Evolutionary conservation across 2,113 vertebrate species (phyloP).

Genomic region (Ophthalmolycus amberensis): DNA sequence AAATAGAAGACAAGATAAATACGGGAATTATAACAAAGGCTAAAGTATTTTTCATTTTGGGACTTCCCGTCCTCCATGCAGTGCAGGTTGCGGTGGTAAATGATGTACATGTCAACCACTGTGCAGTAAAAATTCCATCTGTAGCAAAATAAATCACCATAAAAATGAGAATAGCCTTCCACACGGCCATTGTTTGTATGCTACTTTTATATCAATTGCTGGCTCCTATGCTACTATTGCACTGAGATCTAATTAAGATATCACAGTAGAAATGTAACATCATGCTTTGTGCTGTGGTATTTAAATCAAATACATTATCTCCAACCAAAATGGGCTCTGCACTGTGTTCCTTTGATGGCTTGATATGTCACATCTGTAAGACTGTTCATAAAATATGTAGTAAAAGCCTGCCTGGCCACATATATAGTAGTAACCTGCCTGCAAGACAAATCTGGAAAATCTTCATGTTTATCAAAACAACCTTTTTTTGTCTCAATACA

Average conservation of each 20-base stretch:
- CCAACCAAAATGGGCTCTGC: conserved; percentile 10
- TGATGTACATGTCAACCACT: background rate
- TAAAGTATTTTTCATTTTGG: background rate
- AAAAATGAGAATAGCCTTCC: conserved; percentile 14
- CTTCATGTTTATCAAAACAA: background rate
- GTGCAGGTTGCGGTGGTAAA: background rate
- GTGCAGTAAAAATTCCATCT: conserved; percentile 4
- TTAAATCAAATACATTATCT: conserved; percentile 34
- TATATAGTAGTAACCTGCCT: background rate
- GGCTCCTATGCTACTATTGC: background rate
- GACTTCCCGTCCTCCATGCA: background rate
- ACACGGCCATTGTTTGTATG: background rate
- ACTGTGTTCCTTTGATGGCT: conserved; percentile 15
- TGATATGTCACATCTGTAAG: conserved; percentile 18
- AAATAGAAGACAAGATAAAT: background rate
- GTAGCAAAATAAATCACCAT: conserved; percentile 8
- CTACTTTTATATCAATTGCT: conserved; percentile 24
- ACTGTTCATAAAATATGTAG: background rate
- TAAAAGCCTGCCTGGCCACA: background rate
- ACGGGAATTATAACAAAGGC: background rate
- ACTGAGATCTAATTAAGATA: conserved; percentile 33
- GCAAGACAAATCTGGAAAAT: background rate
- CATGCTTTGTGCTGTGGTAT: conserved; percentile 5
- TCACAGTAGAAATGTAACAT: background rate
- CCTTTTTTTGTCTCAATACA: background rate